phyloP scores from a whole-genome alignment of 1,140 invertebrate species.

The Papilio polyxenes region DNA sequence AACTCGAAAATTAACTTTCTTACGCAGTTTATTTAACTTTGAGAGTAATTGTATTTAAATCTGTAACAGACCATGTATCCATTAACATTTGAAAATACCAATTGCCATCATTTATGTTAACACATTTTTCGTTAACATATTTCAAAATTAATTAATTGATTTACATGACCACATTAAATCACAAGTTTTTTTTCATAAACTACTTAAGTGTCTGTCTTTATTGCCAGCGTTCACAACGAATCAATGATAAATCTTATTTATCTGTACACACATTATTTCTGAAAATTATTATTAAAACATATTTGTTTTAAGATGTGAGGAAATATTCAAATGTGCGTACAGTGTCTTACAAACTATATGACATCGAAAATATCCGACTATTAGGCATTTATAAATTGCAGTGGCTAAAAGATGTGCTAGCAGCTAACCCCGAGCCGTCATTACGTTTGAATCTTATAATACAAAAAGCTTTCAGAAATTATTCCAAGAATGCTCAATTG shows the following conservation, averaged over 20 bases:
- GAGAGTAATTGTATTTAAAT: background rate
- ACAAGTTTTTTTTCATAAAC: too few species aligned
- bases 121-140: background rate
- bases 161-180: too few species aligned
- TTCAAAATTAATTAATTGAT: background rate
- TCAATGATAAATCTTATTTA: too few species aligned
- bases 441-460: background rate
- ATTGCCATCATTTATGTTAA: background rate
- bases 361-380: background rate
- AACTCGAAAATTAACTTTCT: background rate
- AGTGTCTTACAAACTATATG: background rate
- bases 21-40: constrained; percentile 2
- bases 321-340: background rate
- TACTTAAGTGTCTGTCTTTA: too few species aligned
- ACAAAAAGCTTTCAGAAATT: constrained; percentile 10
- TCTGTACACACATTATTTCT: too few species aligned
- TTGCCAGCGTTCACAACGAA: too few species aligned
- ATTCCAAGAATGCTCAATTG: background rate
- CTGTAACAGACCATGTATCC: background rate
- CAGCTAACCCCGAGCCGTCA: background rate
- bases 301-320: too few species aligned
- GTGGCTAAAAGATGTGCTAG: too few species aligned
- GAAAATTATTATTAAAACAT: too few species aligned
- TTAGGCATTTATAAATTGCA: too few species aligned
- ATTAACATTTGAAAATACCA: background rate